Evolutionary conservation across 2,888 invertebrate species (phyloP).

Genomic region (Lasius platythorax): DNA sequence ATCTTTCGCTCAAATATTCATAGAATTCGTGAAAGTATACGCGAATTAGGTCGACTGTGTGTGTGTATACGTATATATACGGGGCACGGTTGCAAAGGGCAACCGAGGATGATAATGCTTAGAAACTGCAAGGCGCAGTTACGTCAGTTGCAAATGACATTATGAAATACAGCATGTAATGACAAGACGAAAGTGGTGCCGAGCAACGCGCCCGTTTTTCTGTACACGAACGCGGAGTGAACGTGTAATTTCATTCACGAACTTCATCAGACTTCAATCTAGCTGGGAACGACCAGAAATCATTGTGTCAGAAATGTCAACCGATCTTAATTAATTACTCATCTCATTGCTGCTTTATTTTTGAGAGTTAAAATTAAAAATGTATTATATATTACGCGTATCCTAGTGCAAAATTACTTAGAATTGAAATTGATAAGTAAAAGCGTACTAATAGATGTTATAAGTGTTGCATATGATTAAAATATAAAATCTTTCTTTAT

Average conservation of each 20-base stretch:
- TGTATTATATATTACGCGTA: background rate
- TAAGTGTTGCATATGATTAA: background rate
- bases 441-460: background rate
- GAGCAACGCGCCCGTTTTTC: slow-evolving; percentile 71
- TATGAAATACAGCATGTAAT: slow-evolving; percentile 82
- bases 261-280: slow-evolving; percentile 56
- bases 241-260: slow-evolving; percentile 73
- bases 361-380: background rate
- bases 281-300: slow-evolving; percentile 1
- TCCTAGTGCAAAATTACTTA: background rate
- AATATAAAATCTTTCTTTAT: background rate
- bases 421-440: background rate
- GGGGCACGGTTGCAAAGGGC: slow-evolving; percentile 78
- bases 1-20: slow-evolving; percentile 75
- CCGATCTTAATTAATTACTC: background rate
- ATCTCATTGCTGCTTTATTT: background rate
- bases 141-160: slow-evolving; percentile 82
- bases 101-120: slow-evolving; percentile 79
- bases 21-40: slow-evolving; percentile 80
- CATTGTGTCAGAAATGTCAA: slow-evolving; percentile 39
- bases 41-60: slow-evolving; percentile 49
- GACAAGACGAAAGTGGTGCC: slow-evolving; percentile 75
- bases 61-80: background rate
- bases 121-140: slow-evolving; percentile 77
- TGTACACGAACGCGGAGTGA: slow-evolving; percentile 54